A percentile compares a stretch with the other conserved stretches of the same genome.
These are phyloP conservation scores for Thelaira solivaga DNA, from an alignment of 2,888 invertebrate species.

Conservation along the genomic window DNA sequence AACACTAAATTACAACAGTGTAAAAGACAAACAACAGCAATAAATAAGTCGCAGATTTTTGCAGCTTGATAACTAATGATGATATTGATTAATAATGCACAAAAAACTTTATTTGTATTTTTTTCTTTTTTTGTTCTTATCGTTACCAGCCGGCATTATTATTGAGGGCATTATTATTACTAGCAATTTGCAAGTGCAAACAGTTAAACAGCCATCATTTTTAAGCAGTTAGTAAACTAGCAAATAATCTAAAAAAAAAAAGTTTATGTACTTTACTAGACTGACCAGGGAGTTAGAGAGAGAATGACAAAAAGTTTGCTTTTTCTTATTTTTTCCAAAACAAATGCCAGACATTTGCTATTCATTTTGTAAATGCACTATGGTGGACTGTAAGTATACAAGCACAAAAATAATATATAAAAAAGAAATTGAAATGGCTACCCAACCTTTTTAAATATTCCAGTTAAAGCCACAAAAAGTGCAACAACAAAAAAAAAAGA, in stretches of 20 bases:
- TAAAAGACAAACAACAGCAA: too few species aligned
- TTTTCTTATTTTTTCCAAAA: background rate
- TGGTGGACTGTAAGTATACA: background rate
- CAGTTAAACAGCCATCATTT: constrained; percentile 25
- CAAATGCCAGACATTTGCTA: background rate
- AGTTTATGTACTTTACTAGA: constrained; percentile 9
- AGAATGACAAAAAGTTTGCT: constrained; percentile 5
- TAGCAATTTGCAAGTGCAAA: background rate
- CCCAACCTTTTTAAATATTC: background rate
- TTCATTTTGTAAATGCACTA: background rate
- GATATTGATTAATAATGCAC: constrained; percentile 38
- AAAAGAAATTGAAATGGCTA: too few species aligned
- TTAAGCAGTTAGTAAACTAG: constrained; percentile 8
- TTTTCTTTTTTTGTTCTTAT: background rate
- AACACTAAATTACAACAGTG: too few species aligned
- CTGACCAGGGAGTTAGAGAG: background rate
- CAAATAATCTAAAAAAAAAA: too few species aligned
- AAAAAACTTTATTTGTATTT: too few species aligned
- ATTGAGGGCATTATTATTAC: constrained; percentile 6
- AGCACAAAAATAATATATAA: too few species aligned
- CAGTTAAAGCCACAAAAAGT: background rate
- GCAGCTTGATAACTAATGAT: constrained; percentile 42
- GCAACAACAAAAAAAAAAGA: constrained; percentile 4
- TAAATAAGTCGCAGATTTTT: constrained; percentile 64
- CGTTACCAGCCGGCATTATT: constrained; percentile 6